Evolutionary conservation across 2,888 invertebrate genomes (phyloP), one percentile per base, ranked within the genome.

Genomic region (Mimachlamys varia): DNA sequence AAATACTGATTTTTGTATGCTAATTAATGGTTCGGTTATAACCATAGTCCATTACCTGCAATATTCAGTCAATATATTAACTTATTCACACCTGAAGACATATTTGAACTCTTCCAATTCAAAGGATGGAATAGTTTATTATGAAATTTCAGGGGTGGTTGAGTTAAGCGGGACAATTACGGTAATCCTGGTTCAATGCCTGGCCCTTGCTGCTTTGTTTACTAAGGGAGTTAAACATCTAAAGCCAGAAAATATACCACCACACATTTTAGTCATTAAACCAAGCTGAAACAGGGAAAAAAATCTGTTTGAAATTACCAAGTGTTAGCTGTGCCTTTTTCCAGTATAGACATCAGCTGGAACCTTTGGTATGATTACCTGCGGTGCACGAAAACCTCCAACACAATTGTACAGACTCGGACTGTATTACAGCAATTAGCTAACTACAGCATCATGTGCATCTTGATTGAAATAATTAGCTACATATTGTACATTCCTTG

Each of bases 401-500:
- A 27, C 22, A 62, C 62, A 62, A n/a, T n/a, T 62, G 22, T 62
- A 27, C n/a, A 19, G 19, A 53, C 53, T 53, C 17, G 44, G 44
- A 44, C 44, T 53, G 53, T 53, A 27, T 62, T n/a, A 62, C 62
- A 22, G 62, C 10, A 62, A 62, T 62, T 62, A 62, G 62, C 62
- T 27, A 62, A 62, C 10, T 22, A 62, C n/a, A 62, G 62, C 62
- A n/a, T 62, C 62, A 12, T 22, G 27, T 22, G 22, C 62, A 62
- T 62, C 62, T 62, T 62, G 27, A 62, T 62, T 62, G n/a, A 62
- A 62, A 62, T 62, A 27, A 62, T 62, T 62, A 62, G 62, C 62
- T n/a, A 62, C 62, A 62, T 62, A 62, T 62, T 62, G 62, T 62
- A 27, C 62, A 62, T 62, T 62, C 62, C 62, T 62, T 62, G 13